Evolutionary conservation across 2,113 vertebrate genomes (phyloP).

Genomic region (Nanorana parkeri): DNA sequence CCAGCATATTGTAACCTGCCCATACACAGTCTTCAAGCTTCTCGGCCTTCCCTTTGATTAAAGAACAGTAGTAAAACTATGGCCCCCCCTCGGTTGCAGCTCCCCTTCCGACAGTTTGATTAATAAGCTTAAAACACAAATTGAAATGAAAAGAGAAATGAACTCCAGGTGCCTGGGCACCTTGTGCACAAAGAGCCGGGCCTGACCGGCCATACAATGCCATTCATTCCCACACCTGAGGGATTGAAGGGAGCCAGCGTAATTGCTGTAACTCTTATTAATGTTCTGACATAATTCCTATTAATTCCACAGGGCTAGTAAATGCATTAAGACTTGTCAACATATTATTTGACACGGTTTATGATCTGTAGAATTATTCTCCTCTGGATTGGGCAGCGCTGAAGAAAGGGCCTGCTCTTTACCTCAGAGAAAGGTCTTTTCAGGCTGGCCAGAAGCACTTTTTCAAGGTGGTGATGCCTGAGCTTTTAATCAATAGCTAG

Average conservation of each 20-base stretch:
- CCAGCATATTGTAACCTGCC: background rate
- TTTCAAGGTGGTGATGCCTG: slow-evolving; percentile 59
- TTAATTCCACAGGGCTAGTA: slow-evolving; percentile 82
- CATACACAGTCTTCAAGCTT: background rate
- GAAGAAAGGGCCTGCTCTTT: slow-evolving; percentile 65
- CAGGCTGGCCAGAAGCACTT: slow-evolving; percentile 8
- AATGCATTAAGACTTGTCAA: slow-evolving; percentile 85
- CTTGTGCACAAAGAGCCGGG: slow-evolving; percentile 65
- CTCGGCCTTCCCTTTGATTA: slow-evolving; percentile 35
- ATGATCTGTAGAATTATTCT: slow-evolving; percentile 80
- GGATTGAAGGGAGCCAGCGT: slow-evolving; percentile 76
- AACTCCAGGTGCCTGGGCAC: slow-evolving; percentile 71
- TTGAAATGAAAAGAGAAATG: slow-evolving; percentile 70
- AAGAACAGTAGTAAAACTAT: slow-evolving; percentile 60
- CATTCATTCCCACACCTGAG: slow-evolving; percentile 77
- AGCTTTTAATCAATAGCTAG: slow-evolving; percentile 56
- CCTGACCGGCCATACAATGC: slow-evolving; percentile 69
- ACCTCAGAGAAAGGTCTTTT: slow-evolving; percentile 3
- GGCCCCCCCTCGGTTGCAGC: slow-evolving; percentile 17
- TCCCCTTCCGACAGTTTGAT: slow-evolving; percentile 55
- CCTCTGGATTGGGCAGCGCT: slow-evolving; percentile 70
- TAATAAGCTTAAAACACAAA: slow-evolving; percentile 53
- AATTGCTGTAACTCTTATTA: slow-evolving; percentile 83
- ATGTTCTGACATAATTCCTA: slow-evolving; percentile 79
- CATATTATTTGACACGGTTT: slow-evolving; percentile 83